A percentile compares a stretch with the other conserved stretches of the same genome.
phyloP scores from a whole-genome alignment of 2,888 invertebrate genomes.

The Anthophora plumipes region DNA sequence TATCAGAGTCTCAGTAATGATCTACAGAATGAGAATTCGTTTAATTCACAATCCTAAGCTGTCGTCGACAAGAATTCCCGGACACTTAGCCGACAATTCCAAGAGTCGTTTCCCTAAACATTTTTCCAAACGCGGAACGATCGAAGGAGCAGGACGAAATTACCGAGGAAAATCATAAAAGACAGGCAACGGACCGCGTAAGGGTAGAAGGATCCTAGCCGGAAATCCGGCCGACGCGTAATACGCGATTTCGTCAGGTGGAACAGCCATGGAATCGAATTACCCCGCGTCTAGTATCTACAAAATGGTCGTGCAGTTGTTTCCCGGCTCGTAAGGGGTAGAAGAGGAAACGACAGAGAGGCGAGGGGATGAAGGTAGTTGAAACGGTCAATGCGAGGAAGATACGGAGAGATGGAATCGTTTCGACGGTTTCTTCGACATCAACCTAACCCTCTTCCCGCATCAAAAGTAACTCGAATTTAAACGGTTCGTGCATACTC shows the following conservation, averaged over 20 bases:
- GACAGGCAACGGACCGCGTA: not conserved
- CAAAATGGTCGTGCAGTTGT: slow-evolving; percentile 64
- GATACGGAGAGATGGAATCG: slow-evolving; percentile 6
- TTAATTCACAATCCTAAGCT: too few relatives aligned
- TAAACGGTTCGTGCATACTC: slow-evolving; percentile 22
- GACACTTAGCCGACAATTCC: not conserved
- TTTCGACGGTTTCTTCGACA: slow-evolving; percentile 25
- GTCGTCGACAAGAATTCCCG: too few relatives aligned
- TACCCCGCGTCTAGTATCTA: slow-evolving; percentile 64
- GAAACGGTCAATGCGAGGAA: slow-evolving; percentile 34
- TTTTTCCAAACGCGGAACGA: not conserved
- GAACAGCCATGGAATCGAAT: slow-evolving; percentile 71
- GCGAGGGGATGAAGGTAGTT: not conserved
- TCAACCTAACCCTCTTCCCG: slow-evolving; percentile 6
- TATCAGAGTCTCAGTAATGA: too few relatives aligned
- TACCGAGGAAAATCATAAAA: slow-evolving; percentile 2
- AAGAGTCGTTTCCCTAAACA: not conserved
- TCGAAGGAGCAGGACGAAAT: not conserved
- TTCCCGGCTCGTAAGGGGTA: slow-evolving; percentile 9
- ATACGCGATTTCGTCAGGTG: slow-evolving; percentile 70
- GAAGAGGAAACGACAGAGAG: slow-evolving; percentile 12
- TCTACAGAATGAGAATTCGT: too few relatives aligned
- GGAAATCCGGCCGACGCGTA: slow-evolving; percentile 67
- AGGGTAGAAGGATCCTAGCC: not conserved
- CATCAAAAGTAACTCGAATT: slow-evolving; percentile 46